Base-by-base conservation (phyloP, 2,113 vertebrate genomes). In the Sinocyclocheilus maitianheensis region DNA sequence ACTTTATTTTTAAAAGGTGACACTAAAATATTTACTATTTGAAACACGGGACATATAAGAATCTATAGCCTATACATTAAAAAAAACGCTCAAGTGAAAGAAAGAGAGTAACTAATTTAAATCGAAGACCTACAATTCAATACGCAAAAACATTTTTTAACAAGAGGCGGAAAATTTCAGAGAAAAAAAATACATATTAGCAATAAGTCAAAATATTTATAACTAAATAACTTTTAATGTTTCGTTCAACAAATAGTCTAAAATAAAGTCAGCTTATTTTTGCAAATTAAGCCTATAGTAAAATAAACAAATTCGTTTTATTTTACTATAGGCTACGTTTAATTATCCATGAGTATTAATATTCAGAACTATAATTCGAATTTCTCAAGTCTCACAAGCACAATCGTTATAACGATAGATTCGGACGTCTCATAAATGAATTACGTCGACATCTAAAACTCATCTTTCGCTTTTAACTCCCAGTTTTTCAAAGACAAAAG, bases 1-100 rank as follows among this genome's bases (percentile, higher is more conserved):
- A 79, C 55, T 43, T 79, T 81, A 46, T 81, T 24, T 82, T 69
- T 34, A 10, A 81, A 81, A 20, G 8, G 63, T 26, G 22, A 16
- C 18, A 34, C 12, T 63, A 63, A 46, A 18, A 46, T 67, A 69
- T 26, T 65, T 65, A 46, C 37, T 24, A 13, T 40, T 40, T 60
- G 2, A 26, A 13, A 51, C 40, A 46, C 8, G 10, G 65, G 13
- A 11, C 13, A 24, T 43, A 43, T 43, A 43, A 43, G 43, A 43
- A 43, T 11, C 43, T 46, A 34, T 34, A 34, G 30, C 2, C 30
- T 34, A 46, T 46, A 30, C 65, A 18, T 30, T 76, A 5, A 4
- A 51, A 76, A 14, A 14, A n/a, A n/a, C 11, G 2, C n/a, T 75
- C 43, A 48, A 48, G 72, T 75, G n/a, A 14, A 24, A 75, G 16